Base-by-base conservation (phyloP, 1,140 invertebrate species). In the Sitophilus oryzae region DNA sequence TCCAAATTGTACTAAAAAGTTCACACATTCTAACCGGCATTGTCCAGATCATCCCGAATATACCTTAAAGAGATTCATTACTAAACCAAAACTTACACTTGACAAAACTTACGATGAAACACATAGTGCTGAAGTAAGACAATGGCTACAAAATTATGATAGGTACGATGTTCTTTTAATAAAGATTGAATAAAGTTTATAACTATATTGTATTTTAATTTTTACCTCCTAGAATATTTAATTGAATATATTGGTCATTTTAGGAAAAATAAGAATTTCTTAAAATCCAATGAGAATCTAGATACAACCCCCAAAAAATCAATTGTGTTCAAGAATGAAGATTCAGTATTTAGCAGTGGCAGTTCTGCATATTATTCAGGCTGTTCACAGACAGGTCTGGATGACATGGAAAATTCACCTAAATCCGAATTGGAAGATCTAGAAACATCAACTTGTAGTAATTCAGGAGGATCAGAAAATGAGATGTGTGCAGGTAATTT, bases 11-110 rank as follows among this genome's bases (percentile, higher is more conserved):
- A 72, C 73, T 22, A 84, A 79, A 70, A 72, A 84, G 51, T 91
- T 89, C 65, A 88, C 87, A n/a, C 87, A 91, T 72, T 85, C 87
- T 0, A 90, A 91, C 66, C 69, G 87, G 20, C 85, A 87, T 60
- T 91, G 87, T 62, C 76, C 82, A 2, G 76, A 81, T 59, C 81
- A 85, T 75, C 80, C 82, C 0, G 76, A 79, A 48, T 74, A 76
- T 11, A 73, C 76, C 36, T 64, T 85, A 9, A 77, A 77, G 54
- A 67, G 83, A 50, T 72, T 71, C 63, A 75, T 77, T 40, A 76
- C 80, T 30, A 73, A 78, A 51, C 75, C 76, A 46, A 73, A 80
- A 8, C 61, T 80, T 6, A 76, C 77, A 42, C 72, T 66, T 38
- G 65, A 68, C 48, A 68, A 67, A 51, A 54, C 63, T 22, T 64